These are phyloP conservation scores for Ophion obscuratus DNA, from an alignment of 2,888 invertebrate genomes.

Conservation along the genomic window DNA sequence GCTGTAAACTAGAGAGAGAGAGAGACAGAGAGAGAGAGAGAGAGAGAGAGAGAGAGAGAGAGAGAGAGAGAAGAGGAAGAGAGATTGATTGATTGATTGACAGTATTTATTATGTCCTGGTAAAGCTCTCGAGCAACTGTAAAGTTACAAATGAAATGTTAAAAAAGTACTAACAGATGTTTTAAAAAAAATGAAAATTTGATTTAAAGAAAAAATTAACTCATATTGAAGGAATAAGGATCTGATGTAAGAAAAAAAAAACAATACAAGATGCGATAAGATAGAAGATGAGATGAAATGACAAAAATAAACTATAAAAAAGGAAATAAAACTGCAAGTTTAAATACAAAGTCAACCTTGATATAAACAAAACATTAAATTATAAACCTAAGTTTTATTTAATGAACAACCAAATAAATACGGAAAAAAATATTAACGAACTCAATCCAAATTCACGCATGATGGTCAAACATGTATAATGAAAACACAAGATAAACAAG, in stretches of 20 bases:
- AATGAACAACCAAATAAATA: background rate
- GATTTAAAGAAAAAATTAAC: background rate
- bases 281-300: background rate
- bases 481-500: background rate
- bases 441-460: background rate
- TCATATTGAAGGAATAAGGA: background rate
- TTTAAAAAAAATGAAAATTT: background rate
- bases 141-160: background rate
- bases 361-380: background rate
- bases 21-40: background rate
- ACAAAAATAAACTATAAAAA: background rate
- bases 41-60: background rate
- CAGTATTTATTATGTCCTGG: background rate
- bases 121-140: background rate
- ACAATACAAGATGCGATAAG: background rate
- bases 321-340: background rate
- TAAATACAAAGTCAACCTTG: background rate
- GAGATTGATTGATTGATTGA: background rate
- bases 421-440: background rate
- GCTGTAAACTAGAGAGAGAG: slow-evolving; percentile 39
- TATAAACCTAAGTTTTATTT: background rate
- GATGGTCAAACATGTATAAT: background rate
- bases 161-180: background rate
- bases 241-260: background rate
- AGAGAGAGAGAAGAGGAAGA: background rate